phyloP scores from a whole-genome alignment of 2,113 vertebrate species.

The rabbit (Oryctolagus cuniculus) region DNA sequence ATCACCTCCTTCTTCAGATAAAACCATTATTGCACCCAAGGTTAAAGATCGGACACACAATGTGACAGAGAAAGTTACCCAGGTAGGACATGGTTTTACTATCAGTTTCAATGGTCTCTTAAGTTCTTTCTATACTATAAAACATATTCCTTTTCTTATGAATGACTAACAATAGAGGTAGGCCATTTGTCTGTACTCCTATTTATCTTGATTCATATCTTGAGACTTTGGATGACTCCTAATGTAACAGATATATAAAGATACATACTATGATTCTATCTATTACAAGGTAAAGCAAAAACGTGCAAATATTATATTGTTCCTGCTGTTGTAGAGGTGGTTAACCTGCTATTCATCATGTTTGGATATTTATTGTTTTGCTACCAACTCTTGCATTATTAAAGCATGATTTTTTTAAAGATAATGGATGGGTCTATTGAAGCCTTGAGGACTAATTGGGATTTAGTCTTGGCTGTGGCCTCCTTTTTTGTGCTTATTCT shows the following conservation, averaged over 20 bases:
- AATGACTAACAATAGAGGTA: neutral
- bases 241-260: conserved; percentile 41
- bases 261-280: conserved; percentile 23
- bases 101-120: conserved; percentile 25
- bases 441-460: conserved; percentile 31
- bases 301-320: neutral
- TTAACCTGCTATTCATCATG: conserved; percentile 47
- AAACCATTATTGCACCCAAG: conserved; percentile 98
- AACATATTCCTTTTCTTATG: neutral
- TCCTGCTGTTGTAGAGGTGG: neutral
- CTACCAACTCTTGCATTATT: conserved; percentile 19
- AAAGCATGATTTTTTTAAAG: conserved; percentile 46
- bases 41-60: conserved; percentile 99
- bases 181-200: conserved; percentile 50
- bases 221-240: neutral
- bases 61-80: conserved; percentile 99
- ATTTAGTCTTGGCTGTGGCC: conserved; percentile 7
- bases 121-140: neutral
- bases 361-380: conserved; percentile 49
- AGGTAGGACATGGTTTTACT: conserved; percentile 90
- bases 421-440: conserved; percentile 13
- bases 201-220: neutral
- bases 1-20: conserved; percentile 97
- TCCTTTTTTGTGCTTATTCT: neutral
- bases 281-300: conserved; percentile 11